These are phyloP conservation scores for Notolabrus celidotus DNA, from an alignment of 2,797 vertebrate genomes.

Conservation along the genomic window DNA sequence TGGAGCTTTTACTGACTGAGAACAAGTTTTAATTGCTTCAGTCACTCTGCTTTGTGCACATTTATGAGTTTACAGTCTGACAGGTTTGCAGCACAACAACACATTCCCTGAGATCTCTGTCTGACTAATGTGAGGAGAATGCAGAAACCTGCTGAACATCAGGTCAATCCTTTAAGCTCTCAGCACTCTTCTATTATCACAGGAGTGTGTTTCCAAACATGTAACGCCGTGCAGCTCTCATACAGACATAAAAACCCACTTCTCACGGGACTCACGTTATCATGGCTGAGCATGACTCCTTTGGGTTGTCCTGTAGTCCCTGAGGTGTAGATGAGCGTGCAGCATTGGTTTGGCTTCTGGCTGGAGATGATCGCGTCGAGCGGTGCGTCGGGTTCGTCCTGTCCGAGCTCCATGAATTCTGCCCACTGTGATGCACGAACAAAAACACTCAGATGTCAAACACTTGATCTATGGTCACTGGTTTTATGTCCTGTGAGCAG, in stretches of 20 bases:
- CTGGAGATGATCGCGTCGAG: constrained; percentile 83
- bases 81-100: not conserved
- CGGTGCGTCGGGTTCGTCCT: constrained; percentile 72
- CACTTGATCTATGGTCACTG: not conserved
- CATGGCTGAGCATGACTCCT: constrained; percentile 97
- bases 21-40: not conserved
- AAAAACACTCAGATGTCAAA: not conserved
- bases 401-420: constrained; percentile 90
- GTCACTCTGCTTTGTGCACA: not conserved
- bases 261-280: constrained; percentile 87
- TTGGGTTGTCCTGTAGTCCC: constrained; percentile 93
- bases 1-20: too few species aligned
- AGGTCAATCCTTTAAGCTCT: not conserved
- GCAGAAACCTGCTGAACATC: not conserved
- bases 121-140: not conserved
- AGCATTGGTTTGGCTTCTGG: constrained; percentile 95
- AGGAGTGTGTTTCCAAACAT: not conserved
- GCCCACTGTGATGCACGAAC: constrained; percentile 84
- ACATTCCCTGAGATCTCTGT: not conserved
- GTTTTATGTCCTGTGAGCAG: fast-evolving
- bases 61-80: not conserved
- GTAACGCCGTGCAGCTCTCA: not conserved
- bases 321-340: constrained; percentile 94
- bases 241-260: not conserved
- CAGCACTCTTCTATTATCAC: not conserved